phyloP scores from a whole-genome alignment of 2,888 invertebrate species.

The Eueremaeus valkanovi region DNA sequence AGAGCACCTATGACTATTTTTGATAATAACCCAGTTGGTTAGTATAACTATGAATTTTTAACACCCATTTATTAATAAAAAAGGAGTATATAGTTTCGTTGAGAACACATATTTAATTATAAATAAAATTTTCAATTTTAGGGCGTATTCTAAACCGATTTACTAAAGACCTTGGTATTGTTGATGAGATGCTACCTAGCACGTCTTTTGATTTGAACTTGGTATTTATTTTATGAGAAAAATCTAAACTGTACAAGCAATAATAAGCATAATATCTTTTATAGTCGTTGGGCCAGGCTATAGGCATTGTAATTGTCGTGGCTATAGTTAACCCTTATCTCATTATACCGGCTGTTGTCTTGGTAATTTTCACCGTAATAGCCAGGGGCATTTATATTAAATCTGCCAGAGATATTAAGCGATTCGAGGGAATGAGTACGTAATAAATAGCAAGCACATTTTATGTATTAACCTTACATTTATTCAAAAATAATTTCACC shows the following conservation, averaged over 20 bases:
- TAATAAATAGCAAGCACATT: no score
- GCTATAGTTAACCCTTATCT: constrained; percentile 53
- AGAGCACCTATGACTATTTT: constrained; percentile 54
- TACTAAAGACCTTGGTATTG: constrained; percentile 31
- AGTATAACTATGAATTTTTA: background rate
- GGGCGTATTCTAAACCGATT: constrained; percentile 26
- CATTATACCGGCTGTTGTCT: constrained; percentile 44
- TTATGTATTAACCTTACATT: no score
- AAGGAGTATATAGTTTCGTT: background rate
- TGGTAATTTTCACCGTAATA: no score
- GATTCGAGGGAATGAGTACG: constrained; percentile 75
- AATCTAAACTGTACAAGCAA: background rate
- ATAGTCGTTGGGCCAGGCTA: no score
- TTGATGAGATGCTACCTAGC: constrained; percentile 35
- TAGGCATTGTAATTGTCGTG: constrained; percentile 50
- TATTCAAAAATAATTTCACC: constrained; percentile 46
- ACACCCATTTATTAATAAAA: background rate
- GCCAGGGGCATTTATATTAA: no score
- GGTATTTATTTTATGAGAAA: constrained; percentile 1
- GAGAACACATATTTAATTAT: background rate
- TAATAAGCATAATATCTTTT: background rate
- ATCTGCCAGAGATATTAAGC: no score
- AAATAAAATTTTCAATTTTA: background rate
- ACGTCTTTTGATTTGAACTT: constrained; percentile 36
- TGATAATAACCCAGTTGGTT: constrained; percentile 56